Base-by-base conservation (phyloP, 2,113 vertebrate species). In the Copsychus sechellarum region DNA sequence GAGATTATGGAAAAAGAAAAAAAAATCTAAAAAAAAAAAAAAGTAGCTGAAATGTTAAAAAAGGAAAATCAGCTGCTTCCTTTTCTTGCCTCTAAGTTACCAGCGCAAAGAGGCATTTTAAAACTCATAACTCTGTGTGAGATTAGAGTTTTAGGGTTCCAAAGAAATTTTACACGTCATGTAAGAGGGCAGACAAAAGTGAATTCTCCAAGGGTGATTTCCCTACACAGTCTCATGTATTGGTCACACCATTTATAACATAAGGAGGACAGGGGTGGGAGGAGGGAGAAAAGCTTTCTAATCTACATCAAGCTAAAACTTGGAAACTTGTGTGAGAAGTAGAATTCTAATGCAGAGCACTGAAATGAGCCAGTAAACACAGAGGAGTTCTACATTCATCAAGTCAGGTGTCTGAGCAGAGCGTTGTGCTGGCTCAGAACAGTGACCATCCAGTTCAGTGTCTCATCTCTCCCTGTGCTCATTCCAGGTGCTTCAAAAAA, bases 131-230 rank as follows among this genome's bases (percentile, higher is more conserved):
- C 5, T 54, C 12, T 73, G 38, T 9, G 16, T 54, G 24, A 92
- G 23, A 65, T 45, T 51, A 70, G 0, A 0, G 5, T 0, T 15
- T 82, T 23, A 29, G 26, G 47, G 88, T 47, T 40, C 33, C 69
- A 80, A 87, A 81, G 14, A 69, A 16, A 79, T 57, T 61, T 48
- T 65, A 48, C 45, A 79, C 2, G 3, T 36, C 77, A 61, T 0
- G 0, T 58, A 73, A 71, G 26, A 81, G 56, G 42, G 45, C 62
- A 90, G 65, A 71, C 11, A 92, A 84, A 81, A 43, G 11, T 15
- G 11, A 72, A 54, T 82, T 61, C 33, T 57, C 58, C 23, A 40
- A 50, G 43, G 9, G 42, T 22, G 29, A 84, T 64, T 79, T 61
- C 31, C 25, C 17, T 14, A 7, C 36, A 12, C 16, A 14, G 19